Evolutionary conservation across 2,113 vertebrate species (phyloP).

Genomic region (Baryphthengus martii): DNA sequence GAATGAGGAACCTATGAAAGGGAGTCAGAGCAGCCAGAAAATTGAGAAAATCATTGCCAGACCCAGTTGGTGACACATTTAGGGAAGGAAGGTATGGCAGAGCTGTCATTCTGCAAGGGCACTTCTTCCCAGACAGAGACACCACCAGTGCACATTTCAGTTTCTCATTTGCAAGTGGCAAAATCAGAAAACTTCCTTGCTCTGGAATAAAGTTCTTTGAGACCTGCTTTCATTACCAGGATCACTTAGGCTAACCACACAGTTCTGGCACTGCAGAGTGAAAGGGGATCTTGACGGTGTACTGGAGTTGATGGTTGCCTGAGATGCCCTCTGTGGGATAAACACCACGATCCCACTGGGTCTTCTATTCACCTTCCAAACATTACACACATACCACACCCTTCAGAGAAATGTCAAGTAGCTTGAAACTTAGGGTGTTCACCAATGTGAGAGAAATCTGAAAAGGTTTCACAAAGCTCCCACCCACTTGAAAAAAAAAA

Average conservation of each 20-base stretch:
- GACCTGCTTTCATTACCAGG: background rate
- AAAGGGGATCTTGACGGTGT: background rate
- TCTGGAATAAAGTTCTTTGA: background rate
- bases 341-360: background rate
- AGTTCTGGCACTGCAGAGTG: background rate
- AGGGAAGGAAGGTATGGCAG: background rate
- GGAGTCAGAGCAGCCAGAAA: background rate
- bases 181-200: background rate
- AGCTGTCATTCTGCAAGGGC: rapidly evolving
- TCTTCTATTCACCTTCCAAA: conserved; percentile 47
- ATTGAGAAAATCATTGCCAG: background rate
- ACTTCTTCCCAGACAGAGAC: background rate
- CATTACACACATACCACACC: background rate
- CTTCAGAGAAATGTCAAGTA: conserved; percentile 27
- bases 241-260: conserved; percentile 3
- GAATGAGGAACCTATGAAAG: rapidly evolving
- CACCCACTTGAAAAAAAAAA: conserved; percentile 66
- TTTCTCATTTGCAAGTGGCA: background rate
- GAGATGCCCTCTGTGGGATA: conserved; percentile 49
- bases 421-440: conserved; percentile 14
- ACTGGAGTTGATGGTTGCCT: conserved; percentile 12
- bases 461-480: conserved; percentile 47
- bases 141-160: background rate
- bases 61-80: background rate
- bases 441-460: background rate